These are phyloP conservation scores for Tuta absoluta DNA, from an alignment of 2,888 invertebrate species.

Conservation along the genomic window DNA sequence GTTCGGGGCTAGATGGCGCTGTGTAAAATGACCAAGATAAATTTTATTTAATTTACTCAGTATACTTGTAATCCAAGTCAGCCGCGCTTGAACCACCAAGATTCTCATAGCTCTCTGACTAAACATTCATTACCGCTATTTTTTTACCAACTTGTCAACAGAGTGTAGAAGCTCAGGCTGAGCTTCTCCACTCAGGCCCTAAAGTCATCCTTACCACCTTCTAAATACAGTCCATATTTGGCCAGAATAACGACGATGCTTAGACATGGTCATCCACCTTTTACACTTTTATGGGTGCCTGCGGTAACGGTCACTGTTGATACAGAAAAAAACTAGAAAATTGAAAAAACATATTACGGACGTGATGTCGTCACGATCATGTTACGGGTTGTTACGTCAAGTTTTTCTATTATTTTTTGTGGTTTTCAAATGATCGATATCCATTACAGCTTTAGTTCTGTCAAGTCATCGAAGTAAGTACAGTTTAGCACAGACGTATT, in stretches of 20 bases:
- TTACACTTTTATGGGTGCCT: slow-evolving; percentile 58
- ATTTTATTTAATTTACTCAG: background rate
- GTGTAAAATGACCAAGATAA: no score
- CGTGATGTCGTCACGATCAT: slow-evolving; percentile 29
- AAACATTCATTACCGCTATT: slow-evolving; percentile 24
- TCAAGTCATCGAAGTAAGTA: background rate
- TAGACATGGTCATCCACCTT: slow-evolving; percentile 59
- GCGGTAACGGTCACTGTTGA: slow-evolving; percentile 55
- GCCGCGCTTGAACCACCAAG: background rate
- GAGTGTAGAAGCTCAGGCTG: slow-evolving; percentile 21
- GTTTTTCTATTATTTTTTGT: background rate
- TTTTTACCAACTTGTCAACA: slow-evolving; percentile 28
- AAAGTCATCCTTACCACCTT: slow-evolving; percentile 7
- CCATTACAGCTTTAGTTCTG: background rate
- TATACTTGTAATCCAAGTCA: background rate
- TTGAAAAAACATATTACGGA: slow-evolving; percentile 33
- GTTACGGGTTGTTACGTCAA: slow-evolving; percentile 27
- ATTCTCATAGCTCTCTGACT: background rate
- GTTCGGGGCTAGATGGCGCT: no score
- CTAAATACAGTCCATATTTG: slow-evolving; percentile 35
- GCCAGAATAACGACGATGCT: slow-evolving; percentile 18
- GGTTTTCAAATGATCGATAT: background rate
- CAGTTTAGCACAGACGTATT: background rate
- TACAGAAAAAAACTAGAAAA: slow-evolving; percentile 47
- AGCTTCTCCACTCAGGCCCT: background rate